These are phyloP conservation scores for Scolopax rusticola DNA, from an alignment of 2,797 vertebrate species.

Conservation along the genomic window DNA sequence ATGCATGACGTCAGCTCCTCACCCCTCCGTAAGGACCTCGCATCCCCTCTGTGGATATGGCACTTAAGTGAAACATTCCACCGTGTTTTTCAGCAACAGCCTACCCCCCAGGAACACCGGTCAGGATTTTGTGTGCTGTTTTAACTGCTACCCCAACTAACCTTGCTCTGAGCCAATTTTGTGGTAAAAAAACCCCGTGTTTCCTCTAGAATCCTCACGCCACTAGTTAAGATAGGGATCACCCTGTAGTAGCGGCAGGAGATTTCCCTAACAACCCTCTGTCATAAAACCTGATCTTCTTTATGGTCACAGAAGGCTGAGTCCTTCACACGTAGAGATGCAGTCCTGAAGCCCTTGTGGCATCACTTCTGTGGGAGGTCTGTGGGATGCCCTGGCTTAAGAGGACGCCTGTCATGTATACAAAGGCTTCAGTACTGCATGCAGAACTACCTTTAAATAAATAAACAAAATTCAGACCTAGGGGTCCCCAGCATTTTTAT, in stretches of 20 bases:
- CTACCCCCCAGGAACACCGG: neutral
- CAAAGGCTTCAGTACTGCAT: neutral
- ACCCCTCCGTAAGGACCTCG: neutral
- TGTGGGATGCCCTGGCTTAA: neutral
- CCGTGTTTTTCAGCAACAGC: neutral
- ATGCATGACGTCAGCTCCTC: neutral
- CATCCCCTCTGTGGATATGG: neutral
- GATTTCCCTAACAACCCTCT: neutral
- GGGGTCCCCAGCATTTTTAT: neutral
- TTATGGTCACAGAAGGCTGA: neutral
- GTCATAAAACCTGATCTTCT: neutral
- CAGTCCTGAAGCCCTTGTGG: neutral
- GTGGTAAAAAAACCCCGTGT: fast-evolving
- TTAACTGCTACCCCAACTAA: neutral
- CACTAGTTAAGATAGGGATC: neutral
- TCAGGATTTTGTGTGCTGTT: neutral
- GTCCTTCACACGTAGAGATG: neutral
- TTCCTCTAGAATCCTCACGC: neutral
- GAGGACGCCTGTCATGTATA: too few relatives aligned
- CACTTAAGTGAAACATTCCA: neutral
- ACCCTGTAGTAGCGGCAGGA: neutral
- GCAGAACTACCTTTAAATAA: neutral
- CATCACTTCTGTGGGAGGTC: neutral
- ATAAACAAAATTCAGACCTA: neutral
- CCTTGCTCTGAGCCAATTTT: neutral